Evolutionary conservation across 2,113 vertebrate genomes (phyloP).

Genomic region (Embiotoca jacksoni): DNA sequence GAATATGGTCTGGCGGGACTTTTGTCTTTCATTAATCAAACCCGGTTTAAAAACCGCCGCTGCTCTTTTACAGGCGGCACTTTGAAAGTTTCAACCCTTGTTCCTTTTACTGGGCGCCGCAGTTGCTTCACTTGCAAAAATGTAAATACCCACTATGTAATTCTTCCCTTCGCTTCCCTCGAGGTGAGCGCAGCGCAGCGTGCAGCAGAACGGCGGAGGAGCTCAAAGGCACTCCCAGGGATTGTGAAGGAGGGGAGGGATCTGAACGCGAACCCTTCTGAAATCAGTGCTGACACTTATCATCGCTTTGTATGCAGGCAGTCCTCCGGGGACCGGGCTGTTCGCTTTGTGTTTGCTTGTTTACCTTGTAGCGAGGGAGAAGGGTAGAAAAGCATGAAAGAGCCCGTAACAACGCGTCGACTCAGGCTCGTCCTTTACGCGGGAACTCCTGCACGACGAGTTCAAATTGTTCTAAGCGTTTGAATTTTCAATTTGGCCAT

Average conservation of each 20-base stretch:
- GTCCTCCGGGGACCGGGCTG: conserved; percentile 65
- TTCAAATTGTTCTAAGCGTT: conserved; percentile 29
- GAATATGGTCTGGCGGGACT: conserved; percentile 21
- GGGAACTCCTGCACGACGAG: conserved; percentile 14
- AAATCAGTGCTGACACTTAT: conserved; percentile 79
- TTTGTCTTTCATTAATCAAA: conserved; percentile 51
- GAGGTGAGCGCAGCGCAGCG: conserved; percentile 52
- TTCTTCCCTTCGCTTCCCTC: conserved; percentile 51
- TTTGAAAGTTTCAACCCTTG: conserved; percentile 50
- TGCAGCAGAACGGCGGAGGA: conserved; percentile 21
- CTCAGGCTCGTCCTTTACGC: conserved; percentile 39
- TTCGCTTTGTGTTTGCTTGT: conserved; percentile 72
- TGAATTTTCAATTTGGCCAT: conserved; percentile 24
- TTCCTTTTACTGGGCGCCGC: conserved; percentile 39
- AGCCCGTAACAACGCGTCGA: conserved; percentile 29
- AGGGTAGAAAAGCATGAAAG: conserved; percentile 51
- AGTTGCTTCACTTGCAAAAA: conserved; percentile 67
- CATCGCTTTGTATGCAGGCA: conserved; percentile 74
- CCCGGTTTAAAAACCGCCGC: conserved; percentile 39
- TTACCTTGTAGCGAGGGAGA: conserved; percentile 61
- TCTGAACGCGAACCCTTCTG: conserved; percentile 67
- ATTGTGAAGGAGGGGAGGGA: conserved; percentile 60
- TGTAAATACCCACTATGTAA: conserved; percentile 48
- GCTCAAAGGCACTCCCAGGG: conserved; percentile 64
- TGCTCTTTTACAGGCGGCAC: conserved; percentile 58